phyloP scores from a whole-genome alignment of 2,888 invertebrate genomes.

The Eupithecia subumbrata region DNA sequence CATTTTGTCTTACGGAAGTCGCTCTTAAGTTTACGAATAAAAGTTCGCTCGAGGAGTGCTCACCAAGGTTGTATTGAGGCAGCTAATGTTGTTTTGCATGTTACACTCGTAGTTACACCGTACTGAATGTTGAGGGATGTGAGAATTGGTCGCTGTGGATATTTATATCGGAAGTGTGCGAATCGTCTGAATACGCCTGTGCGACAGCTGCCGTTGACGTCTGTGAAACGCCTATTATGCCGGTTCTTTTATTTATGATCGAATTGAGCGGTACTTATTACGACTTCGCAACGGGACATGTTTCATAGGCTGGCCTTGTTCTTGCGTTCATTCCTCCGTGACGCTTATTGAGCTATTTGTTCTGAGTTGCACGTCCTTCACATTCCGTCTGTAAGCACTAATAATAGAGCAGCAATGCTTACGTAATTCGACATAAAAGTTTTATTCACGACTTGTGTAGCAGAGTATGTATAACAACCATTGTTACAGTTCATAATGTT shows the following conservation, averaged over 20 bases:
- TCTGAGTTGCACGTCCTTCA: constrained; percentile 50
- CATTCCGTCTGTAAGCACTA: constrained; percentile 42
- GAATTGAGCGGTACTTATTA: constrained; percentile 77
- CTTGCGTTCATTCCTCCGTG: constrained; percentile 59
- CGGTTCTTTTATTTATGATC: constrained; percentile 77
- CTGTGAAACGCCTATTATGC: constrained; percentile 69
- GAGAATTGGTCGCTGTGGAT: constrained; percentile 48
- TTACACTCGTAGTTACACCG: constrained; percentile 43
- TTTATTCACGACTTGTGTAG: neutral
- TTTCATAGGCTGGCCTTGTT: constrained; percentile 71
- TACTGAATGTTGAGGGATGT: constrained; percentile 40
- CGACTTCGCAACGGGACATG: constrained; percentile 68
- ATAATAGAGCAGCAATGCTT: constrained; percentile 30
- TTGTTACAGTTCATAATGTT: constrained; percentile 1
- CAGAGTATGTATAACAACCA: neutral
- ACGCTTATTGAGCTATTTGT: constrained; percentile 69
- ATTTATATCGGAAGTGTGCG: constrained; percentile 62
- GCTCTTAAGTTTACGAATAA: constrained; percentile 48
- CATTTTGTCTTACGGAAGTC: constrained; percentile 45
- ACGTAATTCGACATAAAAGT: constrained; percentile 11
- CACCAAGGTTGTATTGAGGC: constrained; percentile 43
- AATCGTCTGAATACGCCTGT: constrained; percentile 59
- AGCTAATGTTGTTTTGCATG: constrained; percentile 56
- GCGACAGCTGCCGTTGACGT: constrained; percentile 76
- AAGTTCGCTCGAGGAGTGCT: constrained; percentile 48